Evolutionary conservation across 2,113 vertebrate species (phyloP), one percentile per base, ranked within the genome.

Genomic region (Chaetura pelagica): DNA sequence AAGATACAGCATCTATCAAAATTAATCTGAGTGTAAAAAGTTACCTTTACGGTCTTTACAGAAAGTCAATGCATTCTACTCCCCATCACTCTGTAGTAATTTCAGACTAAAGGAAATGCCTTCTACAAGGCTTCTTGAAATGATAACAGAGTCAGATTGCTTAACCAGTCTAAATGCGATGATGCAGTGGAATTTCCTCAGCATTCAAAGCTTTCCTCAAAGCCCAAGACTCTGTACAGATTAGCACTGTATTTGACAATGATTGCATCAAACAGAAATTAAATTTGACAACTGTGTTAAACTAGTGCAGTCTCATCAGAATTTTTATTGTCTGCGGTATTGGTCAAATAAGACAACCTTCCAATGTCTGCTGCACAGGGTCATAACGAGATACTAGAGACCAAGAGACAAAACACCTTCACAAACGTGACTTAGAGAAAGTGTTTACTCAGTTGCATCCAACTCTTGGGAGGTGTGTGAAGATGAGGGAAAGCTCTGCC

Each of bases 1-100:
- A 72, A 92, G 68, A 74, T 48, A 61, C 8, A 95, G 14, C 57
- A 83, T 95, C 64, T 90, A 66, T 97, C 74, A 71, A 81, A 52
- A 64, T 94, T 96, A 83, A 80, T 15, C 57, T 90, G 55, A 83
- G 21, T 4, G 1, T 51, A 71, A 63, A 59, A 93, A 81, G 68
- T 77, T 30, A 38, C 17, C 30, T 87, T 91, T 87, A 27, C 32
- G 78, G 14, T 87, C 30, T 90, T 85, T 42, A 4, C 30, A 73
- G 52, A 61, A 84, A 63, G 51, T 9, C 20, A 90, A 35, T 57
- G 21, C 52, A 21, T 91, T 87, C 61, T 72, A 30, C 29, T 93
- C 46, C 23, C 20, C 27, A 46, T 66, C 40, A 52, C 27, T 29
- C 9, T 68, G 10, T 32, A 42, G 78, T 42, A 87, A 80, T 80